Evolutionary conservation across 2,888 invertebrate genomes (phyloP).

Genomic region (Tyria jacobaeae): DNA sequence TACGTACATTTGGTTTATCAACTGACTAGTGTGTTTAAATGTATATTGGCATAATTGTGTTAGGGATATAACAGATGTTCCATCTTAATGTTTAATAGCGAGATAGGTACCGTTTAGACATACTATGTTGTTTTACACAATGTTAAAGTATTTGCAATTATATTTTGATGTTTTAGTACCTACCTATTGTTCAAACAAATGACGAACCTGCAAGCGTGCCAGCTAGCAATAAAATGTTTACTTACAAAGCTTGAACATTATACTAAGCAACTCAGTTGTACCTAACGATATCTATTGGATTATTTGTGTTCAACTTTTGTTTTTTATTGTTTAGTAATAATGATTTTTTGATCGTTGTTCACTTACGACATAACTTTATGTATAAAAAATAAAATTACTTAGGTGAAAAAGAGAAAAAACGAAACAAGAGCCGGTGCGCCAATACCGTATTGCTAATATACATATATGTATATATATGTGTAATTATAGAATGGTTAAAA

Average conservation of each 20-base stretch:
- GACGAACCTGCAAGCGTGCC: not conserved
- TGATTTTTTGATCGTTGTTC: conserved; percentile 10
- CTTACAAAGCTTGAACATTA: not conserved
- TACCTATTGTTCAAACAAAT: too few species aligned
- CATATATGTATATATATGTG: too few species aligned
- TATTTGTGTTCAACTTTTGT: conserved; percentile 7
- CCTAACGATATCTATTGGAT: not conserved
- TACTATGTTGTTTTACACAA: not conserved
- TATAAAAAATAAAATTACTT: too few species aligned
- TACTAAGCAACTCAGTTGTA: not conserved
- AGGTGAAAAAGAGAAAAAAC: not conserved
- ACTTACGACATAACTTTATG: too few species aligned
- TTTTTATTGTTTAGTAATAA: conserved; percentile 1
- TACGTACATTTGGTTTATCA: not conserved
- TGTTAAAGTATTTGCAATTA: not conserved
- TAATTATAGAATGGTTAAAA: not conserved
- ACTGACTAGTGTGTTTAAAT: not conserved
- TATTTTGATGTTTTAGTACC: not conserved
- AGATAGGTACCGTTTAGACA: not conserved
- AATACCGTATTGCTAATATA: not conserved
- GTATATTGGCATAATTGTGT: not conserved
- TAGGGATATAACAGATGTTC: not conserved
- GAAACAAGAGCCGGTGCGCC: not conserved
- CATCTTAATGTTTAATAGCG: not conserved
- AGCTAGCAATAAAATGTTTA: not conserved